These are phyloP conservation scores for Pyrrhia umbra DNA, from an alignment of 2,888 invertebrate species.

Conservation along the genomic window DNA sequence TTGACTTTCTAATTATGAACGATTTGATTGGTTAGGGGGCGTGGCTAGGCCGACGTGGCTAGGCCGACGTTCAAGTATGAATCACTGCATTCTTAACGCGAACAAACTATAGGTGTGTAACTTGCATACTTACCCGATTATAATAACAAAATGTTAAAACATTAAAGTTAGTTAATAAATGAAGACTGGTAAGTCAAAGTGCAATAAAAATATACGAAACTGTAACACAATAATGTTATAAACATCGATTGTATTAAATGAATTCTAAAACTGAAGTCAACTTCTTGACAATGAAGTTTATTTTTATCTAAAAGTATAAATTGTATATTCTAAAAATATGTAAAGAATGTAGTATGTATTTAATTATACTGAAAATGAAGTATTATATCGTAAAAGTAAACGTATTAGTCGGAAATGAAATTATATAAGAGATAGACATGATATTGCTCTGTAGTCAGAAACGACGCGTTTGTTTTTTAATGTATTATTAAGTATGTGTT, in stretches of 20 bases:
- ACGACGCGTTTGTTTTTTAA: neutral
- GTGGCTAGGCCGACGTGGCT: too few relatives aligned
- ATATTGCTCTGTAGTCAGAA: slow-evolving; percentile 13
- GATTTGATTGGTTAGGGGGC: too few relatives aligned
- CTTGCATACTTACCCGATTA: slow-evolving; percentile 23
- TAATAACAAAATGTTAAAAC: slow-evolving; percentile 11
- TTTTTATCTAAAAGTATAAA: slow-evolving; percentile 27
- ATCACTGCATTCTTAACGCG: too few relatives aligned
- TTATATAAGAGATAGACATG: neutral
- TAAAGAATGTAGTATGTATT: slow-evolving; percentile 39
- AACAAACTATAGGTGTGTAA: too few relatives aligned
- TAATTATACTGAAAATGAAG: slow-evolving; percentile 37
- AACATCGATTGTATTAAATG: slow-evolving; percentile 33
- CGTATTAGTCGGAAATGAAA: slow-evolving; percentile 50
- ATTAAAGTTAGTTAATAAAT: slow-evolving; percentile 24
- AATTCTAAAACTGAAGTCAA: slow-evolving; percentile 17
- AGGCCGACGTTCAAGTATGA: too few relatives aligned
- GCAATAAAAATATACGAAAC: slow-evolving; percentile 39
- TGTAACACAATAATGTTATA: slow-evolving; percentile 22
- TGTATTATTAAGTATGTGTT: neutral
- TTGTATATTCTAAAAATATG: slow-evolving; percentile 36
- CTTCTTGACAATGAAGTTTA: slow-evolving; percentile 16
- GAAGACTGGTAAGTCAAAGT: slow-evolving; percentile 55
- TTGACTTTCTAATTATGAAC: too few relatives aligned
- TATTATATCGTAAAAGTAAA: slow-evolving; percentile 40